Conservation (phyloP, 2,888 invertebrate genomes). For the Bedellia somnulentella region DNA sequence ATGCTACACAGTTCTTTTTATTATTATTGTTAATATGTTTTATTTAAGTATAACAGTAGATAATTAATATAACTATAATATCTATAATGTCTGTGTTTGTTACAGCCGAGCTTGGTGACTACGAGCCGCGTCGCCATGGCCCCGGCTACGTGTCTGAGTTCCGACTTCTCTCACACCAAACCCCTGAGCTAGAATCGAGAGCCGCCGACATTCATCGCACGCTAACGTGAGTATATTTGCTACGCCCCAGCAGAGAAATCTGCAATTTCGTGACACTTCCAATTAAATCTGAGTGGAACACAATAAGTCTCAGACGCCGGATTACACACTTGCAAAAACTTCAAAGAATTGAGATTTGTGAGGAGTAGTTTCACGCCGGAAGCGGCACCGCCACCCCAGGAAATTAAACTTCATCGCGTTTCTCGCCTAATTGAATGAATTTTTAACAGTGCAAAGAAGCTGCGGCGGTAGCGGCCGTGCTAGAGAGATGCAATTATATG, state of each 20-base stretch:
- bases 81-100: too few species aligned
- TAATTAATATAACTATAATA: too few species aligned
- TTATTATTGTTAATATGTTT: too few species aligned
- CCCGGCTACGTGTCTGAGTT: slow-evolving; percentile 95
- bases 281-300: not conserved
- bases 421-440: slow-evolving; percentile 51
- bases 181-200: slow-evolving; percentile 83
- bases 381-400: slow-evolving; percentile 28
- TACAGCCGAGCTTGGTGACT: slow-evolving; percentile 93
- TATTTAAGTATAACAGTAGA: too few species aligned
- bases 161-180: slow-evolving; percentile 89
- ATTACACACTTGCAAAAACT: slow-evolving; percentile 7
- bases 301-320: not conserved
- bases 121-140: slow-evolving; percentile 83
- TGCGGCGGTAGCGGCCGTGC: slow-evolving; percentile 29
- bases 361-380: slow-evolving; percentile 30
- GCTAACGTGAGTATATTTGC: slow-evolving; percentile 70
- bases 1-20: too few species aligned
- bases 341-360: slow-evolving; percentile 34
- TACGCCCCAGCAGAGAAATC: too few species aligned
- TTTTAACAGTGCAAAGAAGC: slow-evolving; percentile 53
- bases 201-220: slow-evolving; percentile 89
- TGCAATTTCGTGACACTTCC: too few species aligned
- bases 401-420: slow-evolving; percentile 47
- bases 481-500: slow-evolving; percentile 53